Base-by-base conservation (phyloP, 2,113 vertebrate genomes). In the Gasterosteus nipponicus region DNA sequence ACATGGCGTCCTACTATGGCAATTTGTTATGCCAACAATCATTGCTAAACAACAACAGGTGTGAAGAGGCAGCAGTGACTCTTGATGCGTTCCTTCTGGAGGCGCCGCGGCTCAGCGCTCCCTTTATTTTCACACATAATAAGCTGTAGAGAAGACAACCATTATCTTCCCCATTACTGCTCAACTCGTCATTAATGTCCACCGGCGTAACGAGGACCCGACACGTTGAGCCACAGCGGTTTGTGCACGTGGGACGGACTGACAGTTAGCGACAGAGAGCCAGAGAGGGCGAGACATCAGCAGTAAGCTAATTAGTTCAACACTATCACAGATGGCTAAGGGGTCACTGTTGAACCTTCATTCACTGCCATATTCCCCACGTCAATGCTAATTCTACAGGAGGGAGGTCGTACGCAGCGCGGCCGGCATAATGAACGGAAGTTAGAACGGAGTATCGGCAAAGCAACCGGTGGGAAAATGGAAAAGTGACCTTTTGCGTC, bases 341-440 rank as follows among this genome's bases (percentile, higher is more conserved):
- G 86, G 89, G 91, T 93, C 85, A 85, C 69, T 76, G 77, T 82
- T 84, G 82, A 89, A 86, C 80, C 83, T 87, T 85, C 84, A 85
- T 77, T 89, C 88, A 62, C 56, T 65, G 60, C 82, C 82, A 86
- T 89, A 90, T 90, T 90, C 81, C 58, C 72, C 58, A 78, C n/a
- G 29, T 84, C 81, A 85, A 60, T 79, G 77, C 60, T 82, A 81
- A 89, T 85, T 86, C 71, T 82, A 83, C 87, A 88, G 73, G 61
- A 72, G 62, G 72, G 69, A 57, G 80, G 87, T 87, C 84, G 84
- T 31, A 67, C 10, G 51, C 76, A 38, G 62, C 77, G 72, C 22
- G 61, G 81, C 42, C 54, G 64, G 69, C 69, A 87, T 87, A 78
- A 83, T 76, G 80, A 85, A 80, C 62, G 58, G 0, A 0, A 10